Percentiles rank a stretch among this genome's conserved stretches.
Evolutionary conservation across 2,113 vertebrate species (phyloP).

Genomic region (Entosphenus tridentatus): DNA sequence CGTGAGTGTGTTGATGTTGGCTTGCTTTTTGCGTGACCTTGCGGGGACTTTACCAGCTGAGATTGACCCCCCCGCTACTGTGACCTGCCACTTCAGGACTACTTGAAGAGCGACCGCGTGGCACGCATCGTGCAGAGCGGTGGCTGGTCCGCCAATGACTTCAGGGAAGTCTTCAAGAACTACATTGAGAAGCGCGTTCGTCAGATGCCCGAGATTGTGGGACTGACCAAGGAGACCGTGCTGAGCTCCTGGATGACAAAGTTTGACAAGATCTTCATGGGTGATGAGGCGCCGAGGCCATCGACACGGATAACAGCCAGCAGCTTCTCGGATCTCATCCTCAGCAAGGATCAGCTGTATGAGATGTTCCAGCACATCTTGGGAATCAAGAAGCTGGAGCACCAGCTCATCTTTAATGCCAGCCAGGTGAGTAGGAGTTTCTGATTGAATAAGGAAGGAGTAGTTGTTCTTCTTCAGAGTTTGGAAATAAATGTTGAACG

Average conservation of each 20-base stretch:
- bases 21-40: too few relatives aligned
- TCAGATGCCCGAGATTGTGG: constrained; percentile 77
- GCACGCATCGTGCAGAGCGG: constrained; percentile 80
- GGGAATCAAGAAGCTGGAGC: constrained; percentile 69
- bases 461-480: neutral
- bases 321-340: constrained; percentile 62
- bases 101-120: constrained; percentile 76
- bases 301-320: neutral
- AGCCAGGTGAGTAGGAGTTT: constrained; percentile 39
- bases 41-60: too few relatives aligned
- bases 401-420: constrained; percentile 86
- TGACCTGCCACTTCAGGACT: constrained; percentile 29
- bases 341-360: constrained; percentile 91
- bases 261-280: constrained; percentile 53
- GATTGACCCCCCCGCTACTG: too few relatives aligned
- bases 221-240: constrained; percentile 90
- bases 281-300: constrained; percentile 44
- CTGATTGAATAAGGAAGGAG: neutral
- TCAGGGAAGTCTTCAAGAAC: constrained; percentile 89
- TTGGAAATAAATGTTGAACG: neutral
- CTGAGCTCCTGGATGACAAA: constrained; percentile 92
- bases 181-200: constrained; percentile 84
- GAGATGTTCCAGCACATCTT: constrained; percentile 97
- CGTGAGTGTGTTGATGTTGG: too few relatives aligned
- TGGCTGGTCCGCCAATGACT: constrained; percentile 75